phyloP scores from a whole-genome alignment of 2,888 invertebrate species.

The Stegophylla sp. region DNA sequence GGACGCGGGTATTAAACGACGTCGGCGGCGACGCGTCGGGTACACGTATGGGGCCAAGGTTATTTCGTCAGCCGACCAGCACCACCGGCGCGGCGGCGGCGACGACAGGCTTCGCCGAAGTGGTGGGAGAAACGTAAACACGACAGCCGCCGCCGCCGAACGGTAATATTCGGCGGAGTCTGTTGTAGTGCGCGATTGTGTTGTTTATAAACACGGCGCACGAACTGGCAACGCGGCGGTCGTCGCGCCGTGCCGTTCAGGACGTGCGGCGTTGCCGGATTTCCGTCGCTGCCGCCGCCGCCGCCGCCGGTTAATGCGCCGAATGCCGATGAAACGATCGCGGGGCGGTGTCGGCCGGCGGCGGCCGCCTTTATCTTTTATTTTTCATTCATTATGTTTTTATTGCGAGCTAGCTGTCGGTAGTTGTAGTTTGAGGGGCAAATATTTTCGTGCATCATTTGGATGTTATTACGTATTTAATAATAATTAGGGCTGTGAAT shows the following conservation, averaged over 20 bases:
- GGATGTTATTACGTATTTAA: too few relatives aligned
- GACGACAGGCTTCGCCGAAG: background rate
- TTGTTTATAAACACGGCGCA: conserved; percentile 56
- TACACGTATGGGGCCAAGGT: conserved; percentile 55
- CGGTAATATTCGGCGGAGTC: conserved; percentile 32
- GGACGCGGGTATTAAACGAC: background rate
- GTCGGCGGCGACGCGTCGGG: background rate
- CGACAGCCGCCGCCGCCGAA: conserved; percentile 35
- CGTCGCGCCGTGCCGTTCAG: conserved; percentile 30
- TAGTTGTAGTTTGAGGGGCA: too few relatives aligned
- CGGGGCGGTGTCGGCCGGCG: background rate
- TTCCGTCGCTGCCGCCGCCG: background rate
- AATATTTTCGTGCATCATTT: too few relatives aligned
- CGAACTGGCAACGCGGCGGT: conserved; percentile 35
- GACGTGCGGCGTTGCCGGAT: conserved; percentile 30
- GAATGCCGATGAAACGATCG: background rate
- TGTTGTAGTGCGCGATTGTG: background rate
- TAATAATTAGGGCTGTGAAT: too few relatives aligned
- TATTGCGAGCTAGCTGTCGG: too few relatives aligned
- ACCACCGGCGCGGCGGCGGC: background rate
- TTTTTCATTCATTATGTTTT: background rate
- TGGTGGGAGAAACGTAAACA: conserved; percentile 55
- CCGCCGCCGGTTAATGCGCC: conserved; percentile 19
- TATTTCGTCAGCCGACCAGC: conserved; percentile 49
- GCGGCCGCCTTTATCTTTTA: background rate